Evolutionary conservation across 2,797 vertebrate species (phyloP).

Genomic region (Tauraco hartlaubi): DNA sequence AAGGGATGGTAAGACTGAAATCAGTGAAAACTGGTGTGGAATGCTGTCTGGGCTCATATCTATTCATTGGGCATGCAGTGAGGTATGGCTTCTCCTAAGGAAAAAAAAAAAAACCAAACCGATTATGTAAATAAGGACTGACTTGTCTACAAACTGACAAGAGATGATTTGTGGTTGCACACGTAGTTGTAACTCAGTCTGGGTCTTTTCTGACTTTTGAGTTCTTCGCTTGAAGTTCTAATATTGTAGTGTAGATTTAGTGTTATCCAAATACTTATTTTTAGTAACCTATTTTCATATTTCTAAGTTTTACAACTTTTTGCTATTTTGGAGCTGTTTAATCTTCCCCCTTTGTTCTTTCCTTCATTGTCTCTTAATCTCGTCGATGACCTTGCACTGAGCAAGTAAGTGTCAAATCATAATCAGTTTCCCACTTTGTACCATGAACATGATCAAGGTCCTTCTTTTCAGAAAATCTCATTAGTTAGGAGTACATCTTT

Average conservation of each 20-base stretch:
- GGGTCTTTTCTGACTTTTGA: not conserved
- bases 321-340: not conserved
- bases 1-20: not conserved
- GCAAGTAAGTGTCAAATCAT: constrained; percentile 38
- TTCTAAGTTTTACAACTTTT: not conserved
- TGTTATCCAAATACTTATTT: not conserved
- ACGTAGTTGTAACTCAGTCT: not conserved
- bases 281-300: not conserved
- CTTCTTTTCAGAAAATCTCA: constrained; percentile 3
- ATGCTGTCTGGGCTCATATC: not conserved
- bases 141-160: not conserved
- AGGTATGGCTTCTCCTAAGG: not conserved
- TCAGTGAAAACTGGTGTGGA: not conserved
- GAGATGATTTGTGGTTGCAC: not conserved
- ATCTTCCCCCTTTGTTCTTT: not conserved
- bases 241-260: not conserved
- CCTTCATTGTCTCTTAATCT: constrained; percentile 9
- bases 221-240: not conserved
- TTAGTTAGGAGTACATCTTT: not conserved
- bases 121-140: not conserved
- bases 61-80: not conserved
- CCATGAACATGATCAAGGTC: not conserved
- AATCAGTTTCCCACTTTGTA: constrained; percentile 18
- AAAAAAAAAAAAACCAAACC: not conserved
- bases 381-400: not conserved